Conservation (phyloP, 2,888 invertebrate genomes). For the Drosophila melanosoma region DNA sequence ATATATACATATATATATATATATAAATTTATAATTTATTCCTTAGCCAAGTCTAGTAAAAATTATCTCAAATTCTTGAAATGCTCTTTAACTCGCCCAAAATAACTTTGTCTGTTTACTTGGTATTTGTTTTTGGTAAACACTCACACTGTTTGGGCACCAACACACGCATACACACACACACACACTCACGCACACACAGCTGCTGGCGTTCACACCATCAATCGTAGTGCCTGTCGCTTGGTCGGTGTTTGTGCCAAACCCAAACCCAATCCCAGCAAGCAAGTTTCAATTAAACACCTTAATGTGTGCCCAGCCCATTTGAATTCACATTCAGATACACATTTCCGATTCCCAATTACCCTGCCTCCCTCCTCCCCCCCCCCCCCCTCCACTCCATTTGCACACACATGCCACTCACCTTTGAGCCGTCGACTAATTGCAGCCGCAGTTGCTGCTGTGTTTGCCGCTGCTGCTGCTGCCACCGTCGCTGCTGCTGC, state of each 20-base stretch:
- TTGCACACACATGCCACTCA: conserved; percentile 43
- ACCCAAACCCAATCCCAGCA: conserved; percentile 26
- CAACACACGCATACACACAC: not conserved
- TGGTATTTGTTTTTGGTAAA: conserved; percentile 12
- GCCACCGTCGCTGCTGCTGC: conserved; percentile 76
- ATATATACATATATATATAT: too few species aligned
- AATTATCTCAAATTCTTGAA: not conserved
- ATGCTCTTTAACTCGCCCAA: not conserved
- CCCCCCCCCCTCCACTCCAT: not conserved
- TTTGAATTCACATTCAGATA: not conserved
- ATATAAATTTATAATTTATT: not conserved
- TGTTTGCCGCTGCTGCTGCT: conserved; percentile 45
- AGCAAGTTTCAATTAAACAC: conserved; percentile 46
- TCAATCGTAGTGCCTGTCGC: conserved; percentile 58
- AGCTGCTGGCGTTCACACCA: conserved; percentile 73
- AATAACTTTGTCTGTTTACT: conserved; percentile 2
- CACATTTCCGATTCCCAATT: not conserved
- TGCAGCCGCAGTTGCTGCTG: conserved; percentile 64
- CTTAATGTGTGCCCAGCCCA: conserved; percentile 43
- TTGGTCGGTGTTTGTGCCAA: conserved; percentile 17
- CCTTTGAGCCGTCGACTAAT: conserved; percentile 78
- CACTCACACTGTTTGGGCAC: not conserved
- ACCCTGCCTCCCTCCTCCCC: not conserved
- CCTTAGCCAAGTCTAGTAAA: not conserved
- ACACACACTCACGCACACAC: conserved; percentile 19